Percentiles rank a stretch among this genome's conserved stretches.
phyloP scores from a whole-genome alignment of 1,140 invertebrate genomes.

The Dermatophagoides farinae region DNA sequence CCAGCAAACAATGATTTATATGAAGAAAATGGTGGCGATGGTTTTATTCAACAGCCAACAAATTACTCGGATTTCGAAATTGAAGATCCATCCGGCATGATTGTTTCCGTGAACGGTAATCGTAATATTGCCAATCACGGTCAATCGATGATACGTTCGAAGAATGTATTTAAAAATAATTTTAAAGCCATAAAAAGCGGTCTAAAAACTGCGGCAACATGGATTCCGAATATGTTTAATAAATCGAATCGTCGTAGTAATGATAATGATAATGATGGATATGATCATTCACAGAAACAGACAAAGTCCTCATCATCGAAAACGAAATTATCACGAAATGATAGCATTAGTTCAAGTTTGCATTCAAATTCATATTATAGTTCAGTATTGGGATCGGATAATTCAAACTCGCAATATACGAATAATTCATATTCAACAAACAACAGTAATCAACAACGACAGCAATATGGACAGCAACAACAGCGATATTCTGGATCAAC shows the following conservation, averaged over 20 bases:
- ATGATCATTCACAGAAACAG: background rate
- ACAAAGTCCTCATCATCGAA: slow-evolving; percentile 4
- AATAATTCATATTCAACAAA: slow-evolving; percentile 1
- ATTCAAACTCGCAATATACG: slow-evolving; percentile 7
- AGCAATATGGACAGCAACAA: background rate
- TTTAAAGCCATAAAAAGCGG: slow-evolving; percentile 14
- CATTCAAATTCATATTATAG: slow-evolving; percentile 16
- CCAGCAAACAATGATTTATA: background rate
- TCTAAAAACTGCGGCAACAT: slow-evolving; percentile 6
- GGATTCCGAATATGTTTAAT: slow-evolving; percentile 11
- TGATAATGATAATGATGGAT: background rate
- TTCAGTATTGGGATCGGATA: slow-evolving; percentile 15
- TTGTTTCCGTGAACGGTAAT: background rate
- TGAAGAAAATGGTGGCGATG: background rate
- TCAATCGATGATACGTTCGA: background rate
- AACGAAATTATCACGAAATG: slow-evolving; percentile 10
- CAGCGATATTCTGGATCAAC: background rate
- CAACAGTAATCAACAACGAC: background rate
- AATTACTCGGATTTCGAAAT: background rate
- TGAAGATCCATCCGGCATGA: background rate
- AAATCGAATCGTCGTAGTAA: background rate
- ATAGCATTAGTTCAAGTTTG: slow-evolving; percentile 9
- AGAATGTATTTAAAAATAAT: slow-evolving; percentile 6
- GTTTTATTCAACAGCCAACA: background rate
- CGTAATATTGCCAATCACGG: background rate